Base-by-base conservation (phyloP, 2,113 vertebrate genomes). In the Ptilorrhoa leucosticta region DNA sequence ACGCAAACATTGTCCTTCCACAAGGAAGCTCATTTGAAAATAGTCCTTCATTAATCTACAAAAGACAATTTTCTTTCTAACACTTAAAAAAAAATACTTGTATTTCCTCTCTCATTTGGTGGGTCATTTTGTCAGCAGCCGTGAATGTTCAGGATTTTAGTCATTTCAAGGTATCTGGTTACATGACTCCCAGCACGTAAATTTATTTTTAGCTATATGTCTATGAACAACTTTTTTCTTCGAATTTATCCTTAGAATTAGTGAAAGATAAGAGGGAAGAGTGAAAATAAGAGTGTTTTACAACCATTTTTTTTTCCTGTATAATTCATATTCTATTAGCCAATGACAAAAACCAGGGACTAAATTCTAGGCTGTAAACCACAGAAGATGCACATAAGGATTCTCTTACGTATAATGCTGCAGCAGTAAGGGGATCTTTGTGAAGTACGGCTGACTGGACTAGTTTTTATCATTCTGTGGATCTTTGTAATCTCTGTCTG, bases 211-310 rank as follows among this genome's bases (percentile, higher is more conserved):
- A 87, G 28, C 9, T 54, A 0, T 50, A 33, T 10, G 15, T 63
- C 26, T 81, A 57, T 15, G 53, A 76, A 90, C 13, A 53, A 51
- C 7, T 17, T 65, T 80, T 45, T 79, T 66, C 31, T 83, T 80
- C 3, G 13, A 71, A 79, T 13, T 26, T 75, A 70, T 26, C 19
- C 11, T 69, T 35, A 56, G 9, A 90, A 83, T 57, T 78, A 54
- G 13, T 68, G 69, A 66, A 83, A 26, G 5, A 19, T 40, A 72
- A 35, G 15, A 80, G 3, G 10, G 20, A 71, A 73, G 58, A 91
- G 53, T 79, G 60, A 89, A 97, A 96, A 92, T 72, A 42, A 83
- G 51, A 40, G 18, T 90, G 45, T 11, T 97, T 83, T 89, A 96
- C 53, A 94, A 77, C 17, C 47, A 92, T 37, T 88, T 70, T 90